Evolutionary conservation across 2,888 invertebrate species (phyloP).

Genomic region (Ennomos erosarius): DNA sequence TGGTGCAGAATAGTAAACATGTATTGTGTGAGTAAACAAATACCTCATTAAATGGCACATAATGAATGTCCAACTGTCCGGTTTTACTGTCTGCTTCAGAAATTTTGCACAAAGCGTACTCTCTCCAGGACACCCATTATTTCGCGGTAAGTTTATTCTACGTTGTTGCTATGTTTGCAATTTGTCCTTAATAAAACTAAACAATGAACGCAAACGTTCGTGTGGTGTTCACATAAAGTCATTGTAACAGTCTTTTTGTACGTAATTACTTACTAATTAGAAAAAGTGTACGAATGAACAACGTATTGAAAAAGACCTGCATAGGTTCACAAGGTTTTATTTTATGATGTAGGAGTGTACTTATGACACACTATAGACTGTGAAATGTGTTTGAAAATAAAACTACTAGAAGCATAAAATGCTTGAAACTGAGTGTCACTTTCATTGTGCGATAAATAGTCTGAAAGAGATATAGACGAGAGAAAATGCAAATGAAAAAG

Average conservation of each 20-base stretch:
- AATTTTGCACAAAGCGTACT: conserved; percentile 5
- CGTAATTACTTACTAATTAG: conserved; percentile 4
- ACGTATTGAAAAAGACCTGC: too few species aligned
- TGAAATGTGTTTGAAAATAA: too few species aligned
- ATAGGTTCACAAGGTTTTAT: too few species aligned
- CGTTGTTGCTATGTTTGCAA: conserved; percentile 11
- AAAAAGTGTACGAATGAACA: too few species aligned
- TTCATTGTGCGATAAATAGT: too few species aligned
- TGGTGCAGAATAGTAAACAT: not conserved
- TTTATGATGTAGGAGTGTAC: too few species aligned
- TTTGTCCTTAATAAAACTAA: conserved; percentile 5
- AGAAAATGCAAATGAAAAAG: too few species aligned
- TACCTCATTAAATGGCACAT: conserved; percentile 1
- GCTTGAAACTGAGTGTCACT: too few species aligned
- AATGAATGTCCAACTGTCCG: not conserved
- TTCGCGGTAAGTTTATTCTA: conserved; percentile 12
- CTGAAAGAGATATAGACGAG: too few species aligned
- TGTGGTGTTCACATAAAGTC: conserved; percentile 42
- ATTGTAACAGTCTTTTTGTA: conserved; percentile 40
- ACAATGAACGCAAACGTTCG: conserved; percentile 28
- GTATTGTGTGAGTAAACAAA: not conserved
- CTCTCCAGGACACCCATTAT: conserved; percentile 4
- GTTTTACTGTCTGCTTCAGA: not conserved
- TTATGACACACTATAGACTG: too few species aligned
- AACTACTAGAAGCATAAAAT: too few species aligned